Conservation (phyloP, 2,113 vertebrate species). For the Chloroceryle aenea region DNA sequence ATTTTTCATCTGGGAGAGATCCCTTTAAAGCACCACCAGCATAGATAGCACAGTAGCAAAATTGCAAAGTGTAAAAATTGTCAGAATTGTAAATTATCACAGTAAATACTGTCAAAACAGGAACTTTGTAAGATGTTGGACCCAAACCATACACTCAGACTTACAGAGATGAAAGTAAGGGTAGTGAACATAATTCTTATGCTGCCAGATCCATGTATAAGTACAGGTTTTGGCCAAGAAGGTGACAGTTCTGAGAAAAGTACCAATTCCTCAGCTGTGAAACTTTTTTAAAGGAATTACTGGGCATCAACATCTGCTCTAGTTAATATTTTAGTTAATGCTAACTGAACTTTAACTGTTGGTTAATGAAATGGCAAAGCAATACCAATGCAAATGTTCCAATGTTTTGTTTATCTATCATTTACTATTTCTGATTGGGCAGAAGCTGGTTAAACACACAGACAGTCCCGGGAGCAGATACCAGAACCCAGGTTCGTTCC, state of each 20-base stretch:
- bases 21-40: conserved; percentile 11
- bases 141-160: conserved; percentile 5
- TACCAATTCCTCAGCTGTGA: neutral
- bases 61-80: conserved; percentile 47
- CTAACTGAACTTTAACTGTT: neutral
- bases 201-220: neutral
- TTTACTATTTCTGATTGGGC: neutral
- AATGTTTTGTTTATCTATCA: neutral
- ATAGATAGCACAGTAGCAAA: conserved; percentile 26
- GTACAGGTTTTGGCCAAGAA: neutral
- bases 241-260: neutral
- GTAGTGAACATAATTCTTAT: conserved; percentile 17
- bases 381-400: neutral
- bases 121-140: conserved; percentile 20
- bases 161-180: conserved; percentile 42
- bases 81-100: conserved; percentile 56
- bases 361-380: conserved; percentile 23
- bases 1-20: conserved; percentile 49
- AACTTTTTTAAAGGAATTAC: neutral
- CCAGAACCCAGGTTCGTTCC: fast-evolving
- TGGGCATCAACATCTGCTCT: neutral
- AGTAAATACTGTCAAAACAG: conserved; percentile 51
- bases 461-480: neutral
- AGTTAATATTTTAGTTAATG: neutral
- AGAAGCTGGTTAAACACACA: neutral